Evolutionary conservation across 2,113 vertebrate genomes (phyloP), one percentile per base, ranked within the genome.

Genomic region (Tragelaphus strepsiceros): DNA sequence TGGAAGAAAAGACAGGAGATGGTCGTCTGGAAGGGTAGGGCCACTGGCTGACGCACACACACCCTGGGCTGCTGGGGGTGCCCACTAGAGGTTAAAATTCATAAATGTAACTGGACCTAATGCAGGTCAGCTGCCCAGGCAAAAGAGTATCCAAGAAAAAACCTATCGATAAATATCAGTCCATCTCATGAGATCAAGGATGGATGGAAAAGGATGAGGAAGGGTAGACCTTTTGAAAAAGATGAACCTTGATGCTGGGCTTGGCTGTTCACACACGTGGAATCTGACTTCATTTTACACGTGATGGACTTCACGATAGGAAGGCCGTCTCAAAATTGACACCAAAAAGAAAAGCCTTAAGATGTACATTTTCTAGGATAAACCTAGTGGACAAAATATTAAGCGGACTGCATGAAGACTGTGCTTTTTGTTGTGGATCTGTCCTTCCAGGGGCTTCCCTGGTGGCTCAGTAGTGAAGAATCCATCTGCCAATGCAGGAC

Each of bases 1-100:
- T 24, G 62, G 17, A 19, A 64, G 11, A 16, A 39, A 30, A 62
- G 39, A 19, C 1, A 4, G 1, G 19, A 5, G 16, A 24, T 11
- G 7, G 2, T 3, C 12, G 7, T 54, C 1, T 6, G 3, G n/a
- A 43, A 46, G 30, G 39, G 10, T 32, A 39, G 12, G 11, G 21
- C 4, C 4, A 26, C 19, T 15, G 39, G 11, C 21, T 35, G 30
- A 12, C 4, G 14, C 3, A 15, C 7, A 26, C 3, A 15, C 7
- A 26, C 5, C 11, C 39, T 2, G 2, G 2, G 39, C 16, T 0
- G 1, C 15, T 15, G 2, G 11, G 1, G 4, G 8, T 32, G 35
- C 32, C 53, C 43, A 4, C 5, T 1, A 10, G 26, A 84, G 12
- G 58, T 26, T 49, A 82, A 59, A 90, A 15, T 15, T 81, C 26